A percentile compares a stretch with the other conserved stretches of the same genome.
Evolutionary conservation across 2,113 vertebrate genomes (phyloP).

Genomic region (Puma concolor): DNA sequence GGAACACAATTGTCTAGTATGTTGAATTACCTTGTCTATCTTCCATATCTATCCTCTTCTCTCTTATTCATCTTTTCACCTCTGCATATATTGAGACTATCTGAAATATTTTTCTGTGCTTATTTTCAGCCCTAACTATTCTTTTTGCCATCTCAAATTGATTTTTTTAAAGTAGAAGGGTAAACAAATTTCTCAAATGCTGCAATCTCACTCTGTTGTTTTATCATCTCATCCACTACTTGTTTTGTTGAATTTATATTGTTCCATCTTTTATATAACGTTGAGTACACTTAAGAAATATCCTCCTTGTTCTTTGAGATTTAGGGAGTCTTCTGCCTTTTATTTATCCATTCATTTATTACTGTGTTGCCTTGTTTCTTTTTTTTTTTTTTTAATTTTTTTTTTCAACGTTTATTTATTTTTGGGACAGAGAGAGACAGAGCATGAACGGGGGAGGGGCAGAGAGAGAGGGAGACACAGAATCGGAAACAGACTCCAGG

Average conservation of each 20-base stretch:
- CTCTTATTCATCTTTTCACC: neutral
- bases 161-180: neutral
- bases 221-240: neutral
- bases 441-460: too few relatives aligned
- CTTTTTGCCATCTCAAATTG: neutral
- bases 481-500: too few relatives aligned
- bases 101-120: neutral
- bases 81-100: neutral
- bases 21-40: neutral
- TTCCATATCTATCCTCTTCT: neutral
- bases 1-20: neutral
- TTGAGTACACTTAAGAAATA: neutral
- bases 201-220: neutral
- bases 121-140: slow-evolving; percentile 38
- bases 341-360: neutral
- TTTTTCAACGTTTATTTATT: too few relatives aligned
- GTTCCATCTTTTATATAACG: slow-evolving; percentile 19
- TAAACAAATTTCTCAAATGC: neutral
- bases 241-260: slow-evolving; percentile 14
- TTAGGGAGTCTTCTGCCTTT: neutral
- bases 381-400: too few relatives aligned
- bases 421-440: too few relatives aligned
- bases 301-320: neutral
- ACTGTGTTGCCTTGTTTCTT: slow-evolving; percentile 16
- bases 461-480: too few relatives aligned